Evolutionary conservation across 2,888 invertebrate species (phyloP).

Genomic region (Melieria crassipennis): DNA sequence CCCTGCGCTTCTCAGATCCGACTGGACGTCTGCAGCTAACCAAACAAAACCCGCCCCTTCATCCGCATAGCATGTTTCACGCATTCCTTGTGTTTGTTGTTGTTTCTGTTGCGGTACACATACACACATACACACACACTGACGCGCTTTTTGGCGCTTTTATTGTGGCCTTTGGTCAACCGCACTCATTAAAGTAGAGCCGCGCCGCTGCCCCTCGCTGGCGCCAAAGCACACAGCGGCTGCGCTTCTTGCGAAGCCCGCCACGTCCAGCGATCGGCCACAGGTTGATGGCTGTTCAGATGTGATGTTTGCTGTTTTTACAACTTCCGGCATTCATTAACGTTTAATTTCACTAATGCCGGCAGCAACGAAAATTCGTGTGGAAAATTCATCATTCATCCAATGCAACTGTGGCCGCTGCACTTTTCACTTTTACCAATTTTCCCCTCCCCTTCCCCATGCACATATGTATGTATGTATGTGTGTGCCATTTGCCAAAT

Average conservation of each 20-base stretch:
- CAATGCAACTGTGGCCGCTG: conserved; percentile 26
- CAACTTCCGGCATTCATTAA: conserved; percentile 22
- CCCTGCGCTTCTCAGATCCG: no score
- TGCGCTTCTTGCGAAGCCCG: background rate
- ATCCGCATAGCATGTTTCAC: no score
- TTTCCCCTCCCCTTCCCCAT: background rate
- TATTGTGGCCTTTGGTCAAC: background rate
- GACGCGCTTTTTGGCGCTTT: background rate
- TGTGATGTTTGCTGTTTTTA: conserved; percentile 12
- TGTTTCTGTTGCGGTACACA: no score
- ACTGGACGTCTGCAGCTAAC: no score
- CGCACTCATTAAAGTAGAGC: conserved; percentile 3
- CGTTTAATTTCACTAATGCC: conserved; percentile 26
- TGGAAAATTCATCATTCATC: background rate
- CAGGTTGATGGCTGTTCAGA: background rate
- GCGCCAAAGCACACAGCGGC: no score
- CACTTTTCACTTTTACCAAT: conserved; percentile 2
- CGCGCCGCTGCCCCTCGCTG: background rate
- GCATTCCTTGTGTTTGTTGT: no score
- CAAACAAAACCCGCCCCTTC: no score
- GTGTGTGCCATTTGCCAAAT: background rate
- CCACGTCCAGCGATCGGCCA: background rate
- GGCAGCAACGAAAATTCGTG: conserved; percentile 3
- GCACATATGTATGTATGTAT: background rate
- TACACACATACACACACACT: background rate